phyloP scores from a whole-genome alignment of 2,888 invertebrate species.

The Micoletzkya japonica region DNA sequence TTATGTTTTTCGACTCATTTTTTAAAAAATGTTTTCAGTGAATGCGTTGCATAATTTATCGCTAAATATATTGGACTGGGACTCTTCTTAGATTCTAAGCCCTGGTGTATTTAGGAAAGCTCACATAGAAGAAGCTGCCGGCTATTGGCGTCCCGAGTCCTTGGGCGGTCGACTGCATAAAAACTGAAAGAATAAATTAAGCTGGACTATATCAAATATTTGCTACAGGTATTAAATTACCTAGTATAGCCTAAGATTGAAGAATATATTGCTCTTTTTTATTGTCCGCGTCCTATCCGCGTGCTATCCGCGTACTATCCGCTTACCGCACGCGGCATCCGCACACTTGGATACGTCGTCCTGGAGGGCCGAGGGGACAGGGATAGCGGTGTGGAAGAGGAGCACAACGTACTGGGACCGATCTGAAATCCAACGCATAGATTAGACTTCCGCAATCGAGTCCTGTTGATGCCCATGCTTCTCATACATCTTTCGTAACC shows the following conservation, averaged over 20 bases:
- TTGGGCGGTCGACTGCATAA: background rate
- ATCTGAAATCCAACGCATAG: slow-evolving; percentile 4
- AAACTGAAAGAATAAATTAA: background rate
- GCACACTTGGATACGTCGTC: background rate
- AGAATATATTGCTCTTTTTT: no score
- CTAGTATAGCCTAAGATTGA: background rate
- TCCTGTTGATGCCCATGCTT: background rate
- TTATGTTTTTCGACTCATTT: no score
- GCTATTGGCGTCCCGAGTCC: background rate
- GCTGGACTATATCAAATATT: background rate
- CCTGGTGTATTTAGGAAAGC: no score
- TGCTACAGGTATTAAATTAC: no score
- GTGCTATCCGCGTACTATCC: no score
- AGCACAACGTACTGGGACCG: slow-evolving; percentile 25
- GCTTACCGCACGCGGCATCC: slow-evolving; percentile 3
- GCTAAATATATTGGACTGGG: no score
- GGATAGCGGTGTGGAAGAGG: slow-evolving; percentile 1
- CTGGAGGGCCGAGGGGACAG: slow-evolving; percentile 1
- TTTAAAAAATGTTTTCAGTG: no score
- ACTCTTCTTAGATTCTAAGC: no score
- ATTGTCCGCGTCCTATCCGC: no score
- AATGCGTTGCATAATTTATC: no score
- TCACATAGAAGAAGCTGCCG: slow-evolving; percentile 21
- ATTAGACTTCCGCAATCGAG: background rate
- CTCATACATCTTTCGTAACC: background rate